Evolutionary conservation across 1,140 invertebrate genomes (phyloP), one percentile per base, ranked within the genome.

Genomic region (Oncopeltus fasciatus): DNA sequence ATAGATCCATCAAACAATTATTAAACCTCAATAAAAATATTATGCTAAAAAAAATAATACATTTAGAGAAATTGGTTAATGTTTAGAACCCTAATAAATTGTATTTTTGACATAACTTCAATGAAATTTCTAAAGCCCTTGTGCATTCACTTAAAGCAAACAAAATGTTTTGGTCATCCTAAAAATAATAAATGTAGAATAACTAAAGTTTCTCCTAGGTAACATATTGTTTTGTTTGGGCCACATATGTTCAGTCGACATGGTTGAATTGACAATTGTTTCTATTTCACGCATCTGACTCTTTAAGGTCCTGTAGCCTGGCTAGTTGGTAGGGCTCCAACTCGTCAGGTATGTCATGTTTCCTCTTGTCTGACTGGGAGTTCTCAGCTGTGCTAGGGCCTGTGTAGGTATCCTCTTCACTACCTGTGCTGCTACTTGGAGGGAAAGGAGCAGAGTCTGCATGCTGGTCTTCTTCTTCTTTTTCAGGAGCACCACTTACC

Each of bases 231-330:
- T 53, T 53, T 53, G 49, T 24, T 53, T 53, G 49, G 49, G 24
- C 24, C 24, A 38, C 31, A 24, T 53, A 27, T 53, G 9, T 53
- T 53, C 49, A 53, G 49, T 53, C 49, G 24, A 53, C 20, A 24
- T 21, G 26, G 18, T 24, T 24, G 49, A 53, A 53, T 53, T 53
- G 49, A 53, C 49, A 53, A 8, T 24, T 53, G 12, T 53, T 53
- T 68, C 29, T n/a, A n/a, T n/a, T n/a, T 66, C 86, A 92, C 75
- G 89, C 89, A 73, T 91, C 90, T 60, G 89, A 92, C 73, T 91
- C 89, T 73, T 91, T 91, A 18, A 91, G 77, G 71, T 87, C 84
- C 71, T 89, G 87, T 29, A 92, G 79, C 70, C 87, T 82, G 27
- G 86, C 88, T 65, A 90, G 76, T 73, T 90, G 88, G 69, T 88